Evolutionary conservation across 2,113 vertebrate species (phyloP).

Genomic region (Merops nubicus): DNA sequence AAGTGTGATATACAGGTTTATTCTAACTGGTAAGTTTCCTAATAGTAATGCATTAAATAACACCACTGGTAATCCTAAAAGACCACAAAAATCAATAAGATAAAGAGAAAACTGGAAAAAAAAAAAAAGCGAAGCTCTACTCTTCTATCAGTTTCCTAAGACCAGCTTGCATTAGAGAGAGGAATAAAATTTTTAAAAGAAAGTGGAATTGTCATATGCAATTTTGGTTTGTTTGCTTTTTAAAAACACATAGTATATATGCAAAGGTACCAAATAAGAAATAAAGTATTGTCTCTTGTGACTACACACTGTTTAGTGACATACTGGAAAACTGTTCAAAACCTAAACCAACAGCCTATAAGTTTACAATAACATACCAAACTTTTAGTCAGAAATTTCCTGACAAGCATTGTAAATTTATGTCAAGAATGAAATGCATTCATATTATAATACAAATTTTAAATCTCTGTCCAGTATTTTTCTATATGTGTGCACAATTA

Average conservation of each 20-base stretch:
- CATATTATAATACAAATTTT: neutral
- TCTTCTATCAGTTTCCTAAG: neutral
- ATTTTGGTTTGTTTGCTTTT: neutral
- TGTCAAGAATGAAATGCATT: neutral
- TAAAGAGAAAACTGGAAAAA: neutral
- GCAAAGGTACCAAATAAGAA: neutral
- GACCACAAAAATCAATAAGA: neutral
- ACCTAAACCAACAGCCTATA: neutral
- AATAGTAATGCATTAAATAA: neutral
- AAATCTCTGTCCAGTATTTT: neutral
- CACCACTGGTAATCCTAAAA: neutral
- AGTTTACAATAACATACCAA: neutral
- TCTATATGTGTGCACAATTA: neutral
- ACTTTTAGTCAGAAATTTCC: neutral
- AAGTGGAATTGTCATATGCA: neutral
- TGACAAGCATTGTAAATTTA: neutral
- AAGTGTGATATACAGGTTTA: neutral
- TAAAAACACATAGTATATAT: neutral
- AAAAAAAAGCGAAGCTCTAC: neutral
- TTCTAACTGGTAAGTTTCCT: neutral
- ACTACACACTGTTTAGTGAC: rapidly evolving
- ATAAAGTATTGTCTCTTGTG: neutral
- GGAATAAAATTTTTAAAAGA: neutral
- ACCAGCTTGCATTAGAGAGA: neutral
- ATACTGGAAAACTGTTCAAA: neutral